These are phyloP conservation scores for Emydocephalus ijimae DNA, from an alignment of 2,113 vertebrate species.

Conservation along the genomic window DNA sequence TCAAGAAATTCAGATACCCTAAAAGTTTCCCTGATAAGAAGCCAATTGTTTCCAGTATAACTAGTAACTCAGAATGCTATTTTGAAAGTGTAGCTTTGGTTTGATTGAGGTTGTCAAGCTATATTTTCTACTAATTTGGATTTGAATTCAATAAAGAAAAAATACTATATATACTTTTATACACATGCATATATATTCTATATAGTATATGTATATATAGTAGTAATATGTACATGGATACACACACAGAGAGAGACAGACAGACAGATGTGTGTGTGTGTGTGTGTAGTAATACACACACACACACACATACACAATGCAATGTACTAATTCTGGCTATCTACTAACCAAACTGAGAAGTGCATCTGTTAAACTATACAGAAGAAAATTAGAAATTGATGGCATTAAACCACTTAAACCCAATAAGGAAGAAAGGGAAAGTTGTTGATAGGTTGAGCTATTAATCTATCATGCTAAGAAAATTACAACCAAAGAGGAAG, in stretches of 20 bases:
- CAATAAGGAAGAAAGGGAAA: conserved; percentile 16
- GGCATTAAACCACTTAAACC: conserved; percentile 60
- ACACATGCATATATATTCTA: too few species aligned
- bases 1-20: background rate
- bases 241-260: too few species aligned
- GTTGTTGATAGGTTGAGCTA: conserved; percentile 55
- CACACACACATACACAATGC: conserved; percentile 7
- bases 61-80: background rate
- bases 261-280: too few species aligned
- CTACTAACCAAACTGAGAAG: conserved; percentile 31
- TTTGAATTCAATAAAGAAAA: conserved; percentile 32
- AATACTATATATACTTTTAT: too few species aligned
- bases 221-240: too few species aligned
- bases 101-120: background rate
- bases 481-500: conserved; percentile 51
- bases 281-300: too few species aligned
- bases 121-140: background rate
- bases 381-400: conserved; percentile 65
- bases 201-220: too few species aligned
- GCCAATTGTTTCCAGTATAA: background rate
- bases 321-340: conserved; percentile 36
- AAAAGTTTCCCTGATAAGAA: background rate
- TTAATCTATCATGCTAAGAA: conserved; percentile 65
- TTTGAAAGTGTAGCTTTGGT: background rate
- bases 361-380: conserved; percentile 18